These are phyloP conservation scores for Picus viridis DNA, from an alignment of 2,797 vertebrate species.

Conservation along the genomic window DNA sequence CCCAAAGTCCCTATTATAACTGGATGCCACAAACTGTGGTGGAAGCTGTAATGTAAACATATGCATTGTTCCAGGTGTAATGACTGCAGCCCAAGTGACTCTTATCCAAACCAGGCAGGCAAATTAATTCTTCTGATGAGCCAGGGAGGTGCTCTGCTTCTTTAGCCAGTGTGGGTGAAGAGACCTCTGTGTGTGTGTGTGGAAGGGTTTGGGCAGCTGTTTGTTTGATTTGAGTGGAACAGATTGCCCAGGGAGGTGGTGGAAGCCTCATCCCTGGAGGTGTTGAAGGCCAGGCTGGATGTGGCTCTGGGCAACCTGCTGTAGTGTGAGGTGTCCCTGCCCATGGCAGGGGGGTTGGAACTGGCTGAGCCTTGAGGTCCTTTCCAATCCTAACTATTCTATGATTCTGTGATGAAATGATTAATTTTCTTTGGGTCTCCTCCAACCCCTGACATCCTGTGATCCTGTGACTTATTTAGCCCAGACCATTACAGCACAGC, in stretches of 20 bases:
- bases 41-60: not conserved
- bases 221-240: not conserved
- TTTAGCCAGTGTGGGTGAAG: not conserved
- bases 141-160: not conserved
- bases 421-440: no score
- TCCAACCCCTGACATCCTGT: no score
- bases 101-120: not conserved
- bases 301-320: no score
- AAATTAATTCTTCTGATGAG: slow-evolving; percentile 18
- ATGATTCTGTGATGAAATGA: no score
- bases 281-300: no score
- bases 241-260: no score
- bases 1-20: slow-evolving; percentile 53
- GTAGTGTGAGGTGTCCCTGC: no score
- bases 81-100: not conserved
- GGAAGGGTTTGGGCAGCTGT: not conserved
- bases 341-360: no score
- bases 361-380: no score
- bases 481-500: not conserved
- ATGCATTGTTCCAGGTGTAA: slow-evolving; percentile 1
- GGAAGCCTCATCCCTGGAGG: no score
- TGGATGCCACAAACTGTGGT: slow-evolving; percentile 13
- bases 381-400: no score
- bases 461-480: not conserved
- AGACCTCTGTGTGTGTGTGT: not conserved